Evolutionary conservation across 1,140 invertebrate genomes (phyloP).

Genomic region (Drosophila watanabei): DNA sequence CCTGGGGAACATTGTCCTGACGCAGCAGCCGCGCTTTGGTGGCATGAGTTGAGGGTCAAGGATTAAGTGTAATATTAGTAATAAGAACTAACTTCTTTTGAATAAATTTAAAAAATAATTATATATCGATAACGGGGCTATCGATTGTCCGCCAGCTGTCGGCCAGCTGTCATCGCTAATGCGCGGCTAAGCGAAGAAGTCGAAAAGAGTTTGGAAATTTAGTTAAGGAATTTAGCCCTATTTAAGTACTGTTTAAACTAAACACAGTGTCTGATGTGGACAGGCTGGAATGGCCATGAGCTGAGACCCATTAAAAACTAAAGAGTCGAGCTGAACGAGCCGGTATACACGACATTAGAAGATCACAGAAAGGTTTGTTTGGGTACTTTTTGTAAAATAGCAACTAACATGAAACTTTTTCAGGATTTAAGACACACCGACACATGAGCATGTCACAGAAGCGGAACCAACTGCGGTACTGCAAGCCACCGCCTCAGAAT

Average conservation of each 20-base stretch:
- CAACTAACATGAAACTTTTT: neutral
- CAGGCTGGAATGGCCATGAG: neutral
- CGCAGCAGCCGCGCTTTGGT: conserved; percentile 34
- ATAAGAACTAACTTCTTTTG: neutral
- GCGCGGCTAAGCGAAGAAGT: neutral
- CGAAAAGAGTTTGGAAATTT: neutral
- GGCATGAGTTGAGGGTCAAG: conserved; percentile 34
- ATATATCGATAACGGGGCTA: neutral
- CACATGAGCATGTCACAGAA: conserved; percentile 10
- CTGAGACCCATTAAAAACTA: neutral
- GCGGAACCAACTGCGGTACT: neutral
- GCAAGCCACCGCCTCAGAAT: conserved; percentile 19
- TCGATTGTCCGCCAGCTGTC: neutral
- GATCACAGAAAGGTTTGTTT: neutral
- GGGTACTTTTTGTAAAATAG: no score
- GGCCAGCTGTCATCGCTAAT: conserved; percentile 4
- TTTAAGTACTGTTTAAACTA: neutral
- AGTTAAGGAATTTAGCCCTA: neutral
- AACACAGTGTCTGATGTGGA: conserved; percentile 4
- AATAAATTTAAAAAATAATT: conserved; percentile 32
- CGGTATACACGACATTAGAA: neutral
- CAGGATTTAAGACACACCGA: neutral
- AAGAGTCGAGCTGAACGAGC: neutral
- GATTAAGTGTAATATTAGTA: conserved; percentile 5
- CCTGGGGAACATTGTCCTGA: conserved; percentile 4